Evolutionary conservation across 1,140 invertebrate species (phyloP).

Genomic region (Drosophila repleta): DNA sequence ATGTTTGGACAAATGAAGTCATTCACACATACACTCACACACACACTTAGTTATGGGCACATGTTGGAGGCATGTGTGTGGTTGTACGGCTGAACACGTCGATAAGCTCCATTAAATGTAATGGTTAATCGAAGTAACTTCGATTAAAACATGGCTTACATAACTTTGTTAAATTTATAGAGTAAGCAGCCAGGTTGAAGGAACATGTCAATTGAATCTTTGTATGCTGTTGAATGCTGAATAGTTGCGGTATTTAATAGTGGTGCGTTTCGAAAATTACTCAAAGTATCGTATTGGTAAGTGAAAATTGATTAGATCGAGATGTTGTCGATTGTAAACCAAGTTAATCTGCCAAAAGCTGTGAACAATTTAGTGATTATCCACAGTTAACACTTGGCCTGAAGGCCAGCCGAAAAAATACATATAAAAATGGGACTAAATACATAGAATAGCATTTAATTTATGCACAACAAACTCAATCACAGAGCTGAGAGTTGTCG

Average conservation of each 20-base stretch:
- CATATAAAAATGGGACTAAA: no score
- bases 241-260: no score
- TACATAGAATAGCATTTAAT: neutral
- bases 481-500: neutral
- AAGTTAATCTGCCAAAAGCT: no score
- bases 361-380: neutral
- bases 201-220: no score
- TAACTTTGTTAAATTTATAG: slow-evolving; percentile 22
- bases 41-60: slow-evolving; percentile 2
- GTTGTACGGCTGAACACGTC: slow-evolving; percentile 37
- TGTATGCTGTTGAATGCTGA: no score
- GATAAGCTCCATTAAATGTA: slow-evolving; percentile 68
- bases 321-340: no score
- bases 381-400: neutral
- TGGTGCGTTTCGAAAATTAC: no score
- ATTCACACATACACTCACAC: slow-evolving; percentile 35
- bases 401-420: neutral
- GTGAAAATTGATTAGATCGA: no score
- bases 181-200: neutral
- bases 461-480: slow-evolving; percentile 23
- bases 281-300: no score
- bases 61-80: slow-evolving; percentile 34
- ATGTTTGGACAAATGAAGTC: slow-evolving; percentile 71
- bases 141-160: slow-evolving; percentile 25
- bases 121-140: slow-evolving; percentile 53